Evolutionary conservation across 2,113 vertebrate species (phyloP).

Genomic region (Malurus melanocephalus): DNA sequence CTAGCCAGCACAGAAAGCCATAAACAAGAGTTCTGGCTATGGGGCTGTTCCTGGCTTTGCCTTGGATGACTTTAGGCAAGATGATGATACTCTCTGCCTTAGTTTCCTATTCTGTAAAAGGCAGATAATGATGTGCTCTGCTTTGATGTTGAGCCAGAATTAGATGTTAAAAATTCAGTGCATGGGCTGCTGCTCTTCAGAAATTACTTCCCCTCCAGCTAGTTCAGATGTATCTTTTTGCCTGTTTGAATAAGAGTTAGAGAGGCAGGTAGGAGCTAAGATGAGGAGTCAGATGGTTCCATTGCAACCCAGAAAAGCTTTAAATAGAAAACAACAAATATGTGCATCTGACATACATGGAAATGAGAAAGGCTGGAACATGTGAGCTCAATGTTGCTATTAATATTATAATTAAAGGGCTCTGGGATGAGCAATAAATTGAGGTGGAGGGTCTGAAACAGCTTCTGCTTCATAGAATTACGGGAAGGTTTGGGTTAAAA

Average conservation of each 20-base stretch:
- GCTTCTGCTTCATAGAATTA: background rate
- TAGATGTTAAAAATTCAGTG: slow-evolving; percentile 13
- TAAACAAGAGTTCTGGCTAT: background rate
- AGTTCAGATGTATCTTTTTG: background rate
- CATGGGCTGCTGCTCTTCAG: slow-evolving; percentile 5
- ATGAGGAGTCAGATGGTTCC: background rate
- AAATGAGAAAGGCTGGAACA: background rate
- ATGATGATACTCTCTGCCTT: background rate
- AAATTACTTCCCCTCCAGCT: background rate
- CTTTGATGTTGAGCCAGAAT: background rate
- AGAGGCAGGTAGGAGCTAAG: background rate
- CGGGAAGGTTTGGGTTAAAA: background rate
- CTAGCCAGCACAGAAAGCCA: background rate
- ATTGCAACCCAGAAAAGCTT: background rate
- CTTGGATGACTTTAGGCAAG: background rate
- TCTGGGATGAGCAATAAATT: background rate
- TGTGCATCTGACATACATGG: background rate
- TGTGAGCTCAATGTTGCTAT: background rate
- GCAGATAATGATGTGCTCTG: background rate
- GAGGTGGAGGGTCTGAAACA: background rate
- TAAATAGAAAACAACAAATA: background rate
- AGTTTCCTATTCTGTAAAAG: background rate
- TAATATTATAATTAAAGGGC: background rate
- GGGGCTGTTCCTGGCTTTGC: background rate
- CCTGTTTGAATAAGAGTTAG: background rate